phyloP scores from a whole-genome alignment of 2,113 vertebrate genomes.

The Odontophorus gujanensis region DNA sequence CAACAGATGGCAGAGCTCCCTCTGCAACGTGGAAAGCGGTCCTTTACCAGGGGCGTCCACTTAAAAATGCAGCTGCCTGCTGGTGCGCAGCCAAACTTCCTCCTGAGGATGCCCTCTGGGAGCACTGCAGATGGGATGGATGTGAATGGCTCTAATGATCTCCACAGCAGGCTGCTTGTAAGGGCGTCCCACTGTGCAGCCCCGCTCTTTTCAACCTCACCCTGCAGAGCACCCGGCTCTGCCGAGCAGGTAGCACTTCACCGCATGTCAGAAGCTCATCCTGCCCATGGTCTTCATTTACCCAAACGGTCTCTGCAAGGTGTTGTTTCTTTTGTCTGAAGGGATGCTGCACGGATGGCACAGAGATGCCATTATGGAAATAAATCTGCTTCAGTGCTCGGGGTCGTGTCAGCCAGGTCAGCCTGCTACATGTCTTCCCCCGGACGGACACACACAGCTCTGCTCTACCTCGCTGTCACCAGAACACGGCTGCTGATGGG shows the following conservation, averaged over 20 bases:
- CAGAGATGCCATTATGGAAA: background rate
- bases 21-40: background rate
- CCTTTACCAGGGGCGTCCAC: slow-evolving; percentile 18
- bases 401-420: background rate
- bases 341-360: background rate
- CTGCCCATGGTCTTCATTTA: background rate
- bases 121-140: background rate
- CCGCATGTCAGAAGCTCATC: background rate
- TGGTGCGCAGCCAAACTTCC: background rate
- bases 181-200: background rate
- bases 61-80: slow-evolving; percentile 34
- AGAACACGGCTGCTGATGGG: background rate
- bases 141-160: background rate
- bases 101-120: slow-evolving; percentile 18
- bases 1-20: slow-evolving; percentile 51
- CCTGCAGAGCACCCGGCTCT: background rate
- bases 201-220: background rate
- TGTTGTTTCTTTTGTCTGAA: background rate
- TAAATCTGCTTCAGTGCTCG: background rate
- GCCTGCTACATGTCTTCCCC: background rate
- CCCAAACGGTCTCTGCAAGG: background rate
- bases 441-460: background rate
- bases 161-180: background rate
- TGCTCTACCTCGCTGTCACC: background rate
- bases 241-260: background rate